Evolutionary conservation across 2,888 invertebrate genomes (phyloP), one percentile per base, ranked within the genome.

Genomic region (Eupithecia exiguata): DNA sequence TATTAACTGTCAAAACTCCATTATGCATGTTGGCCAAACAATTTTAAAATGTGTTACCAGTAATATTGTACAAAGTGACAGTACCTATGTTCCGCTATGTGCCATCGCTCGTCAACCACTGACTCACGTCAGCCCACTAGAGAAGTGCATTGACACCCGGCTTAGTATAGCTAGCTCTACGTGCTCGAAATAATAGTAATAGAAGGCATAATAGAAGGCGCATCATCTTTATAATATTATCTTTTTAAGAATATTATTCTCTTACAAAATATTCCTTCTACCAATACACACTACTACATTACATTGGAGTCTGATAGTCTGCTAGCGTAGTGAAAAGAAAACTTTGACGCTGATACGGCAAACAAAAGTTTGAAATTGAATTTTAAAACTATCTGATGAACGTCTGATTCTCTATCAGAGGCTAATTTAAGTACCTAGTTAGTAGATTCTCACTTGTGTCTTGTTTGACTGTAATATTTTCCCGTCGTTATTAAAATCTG

Each of bases 111-210:
- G 84, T 81, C 82, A 84, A 82, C 80, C 75, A 82, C 78, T 88
- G 87, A 86, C 81, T 86, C 87, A 85, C 83, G 83, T 77, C 80
- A 81, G 79, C 53, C 83, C 80, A 83, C 83, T 83, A 82, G 78
- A 84, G 79, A 84, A 86, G 88, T 87, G 83, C 89, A 84, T 87
- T 89, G 89, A 89, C 88, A 85, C 85, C 82, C 77, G 78, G 79
- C 74, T 82, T 84, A 70, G 69, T 72, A 71, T 68, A 76, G 74
- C 65, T 76, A 71, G 67, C 61, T 78, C 76, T 76, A 81, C 80
- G 79, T 84, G 80, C 75, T 74, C 76, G 74, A 83, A 84, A 85
- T 82, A 80, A 77, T 79, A 80, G 69, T n/a, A 76, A 77, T 76
- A 75, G 71, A 77, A 72, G 61, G 10, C 35, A 68, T n/a, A 76